Conservation (phyloP, 2,113 vertebrate species). For the Oryzias javanicus region DNA sequence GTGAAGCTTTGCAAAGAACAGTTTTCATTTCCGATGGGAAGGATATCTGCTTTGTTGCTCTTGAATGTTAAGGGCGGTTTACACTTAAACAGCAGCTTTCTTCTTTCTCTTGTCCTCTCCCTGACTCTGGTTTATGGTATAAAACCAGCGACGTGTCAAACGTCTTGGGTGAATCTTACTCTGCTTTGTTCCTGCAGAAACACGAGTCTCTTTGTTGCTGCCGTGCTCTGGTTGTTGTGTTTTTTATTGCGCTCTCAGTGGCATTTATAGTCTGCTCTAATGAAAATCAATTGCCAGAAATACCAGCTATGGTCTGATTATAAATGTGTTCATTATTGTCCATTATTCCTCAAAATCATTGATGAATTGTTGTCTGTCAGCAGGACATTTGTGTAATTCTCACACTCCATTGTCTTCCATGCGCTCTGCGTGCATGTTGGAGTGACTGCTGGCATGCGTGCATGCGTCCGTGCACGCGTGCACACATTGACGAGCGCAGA, state of each 20-base stretch:
- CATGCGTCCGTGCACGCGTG: not conserved
- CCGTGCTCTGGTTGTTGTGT: conserved; percentile 3
- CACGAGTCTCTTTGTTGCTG: conserved; percentile 18
- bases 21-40: no score
- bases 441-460: conserved; percentile 27
- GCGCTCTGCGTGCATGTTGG: conserved; percentile 48
- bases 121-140: conserved; percentile 46
- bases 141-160: conserved; percentile 48
- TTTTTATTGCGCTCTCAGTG: not conserved
- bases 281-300: conserved; percentile 9
- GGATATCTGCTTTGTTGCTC: no score
- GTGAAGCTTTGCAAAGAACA: no score
- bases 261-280: conserved; percentile 12
- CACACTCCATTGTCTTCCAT: conserved; percentile 54
- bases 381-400: conserved; percentile 58
- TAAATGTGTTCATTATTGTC: conserved; percentile 26
- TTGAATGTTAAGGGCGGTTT: no score
- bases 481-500: conserved; percentile 2
- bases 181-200: conserved; percentile 40
- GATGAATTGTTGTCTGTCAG: conserved; percentile 47
- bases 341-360: conserved; percentile 47
- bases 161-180: conserved; percentile 29
- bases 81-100: not conserved
- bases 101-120: conserved; percentile 48
- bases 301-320: conserved; percentile 26